A percentile compares a stretch with the other conserved stretches of the same genome.
Conservation (phyloP, 2,113 vertebrate species). For the Muntiacus muntjak region DNA sequence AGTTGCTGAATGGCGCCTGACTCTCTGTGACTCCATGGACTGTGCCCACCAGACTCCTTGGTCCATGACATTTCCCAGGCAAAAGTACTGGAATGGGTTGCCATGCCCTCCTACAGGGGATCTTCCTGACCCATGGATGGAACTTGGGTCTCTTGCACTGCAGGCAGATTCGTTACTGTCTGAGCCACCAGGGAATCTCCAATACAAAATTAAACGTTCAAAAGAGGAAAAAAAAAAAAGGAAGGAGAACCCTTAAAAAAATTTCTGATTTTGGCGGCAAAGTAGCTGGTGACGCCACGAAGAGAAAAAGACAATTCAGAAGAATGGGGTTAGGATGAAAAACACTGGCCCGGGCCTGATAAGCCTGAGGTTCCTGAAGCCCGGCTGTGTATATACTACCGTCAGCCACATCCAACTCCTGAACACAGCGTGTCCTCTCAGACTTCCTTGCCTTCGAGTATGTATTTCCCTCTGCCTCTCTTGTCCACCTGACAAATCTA, state of each 20-base stretch:
- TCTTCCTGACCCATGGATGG: not conserved
- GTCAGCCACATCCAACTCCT: not conserved
- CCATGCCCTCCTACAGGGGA: not conserved
- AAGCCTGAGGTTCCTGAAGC: fast-evolving
- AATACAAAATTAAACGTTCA: not conserved
- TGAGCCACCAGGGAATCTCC: not conserved
- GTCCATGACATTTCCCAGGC: not conserved
- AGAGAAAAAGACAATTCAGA: not conserved
- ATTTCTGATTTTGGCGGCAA: not conserved
- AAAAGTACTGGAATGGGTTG: not conserved
- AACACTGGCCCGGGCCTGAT: not conserved
- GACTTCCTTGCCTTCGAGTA: not conserved
- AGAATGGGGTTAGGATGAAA: not conserved
- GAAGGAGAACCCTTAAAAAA: not conserved
- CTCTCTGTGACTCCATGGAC: not conserved
- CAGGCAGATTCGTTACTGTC: not conserved
- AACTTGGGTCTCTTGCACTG: not conserved
- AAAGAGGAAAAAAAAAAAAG: not conserved
- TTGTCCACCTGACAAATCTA: not conserved
- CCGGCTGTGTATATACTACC: too few relatives aligned
- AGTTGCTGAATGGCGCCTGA: not conserved
- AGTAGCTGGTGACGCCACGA: not conserved
- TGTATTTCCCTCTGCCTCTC: not conserved
- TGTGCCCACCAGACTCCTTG: not conserved
- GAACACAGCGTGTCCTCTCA: not conserved